Evolutionary conservation across 2,797 vertebrate species (phyloP), one percentile per base, ranked within the genome.

Genomic region (Falco cherrug): DNA sequence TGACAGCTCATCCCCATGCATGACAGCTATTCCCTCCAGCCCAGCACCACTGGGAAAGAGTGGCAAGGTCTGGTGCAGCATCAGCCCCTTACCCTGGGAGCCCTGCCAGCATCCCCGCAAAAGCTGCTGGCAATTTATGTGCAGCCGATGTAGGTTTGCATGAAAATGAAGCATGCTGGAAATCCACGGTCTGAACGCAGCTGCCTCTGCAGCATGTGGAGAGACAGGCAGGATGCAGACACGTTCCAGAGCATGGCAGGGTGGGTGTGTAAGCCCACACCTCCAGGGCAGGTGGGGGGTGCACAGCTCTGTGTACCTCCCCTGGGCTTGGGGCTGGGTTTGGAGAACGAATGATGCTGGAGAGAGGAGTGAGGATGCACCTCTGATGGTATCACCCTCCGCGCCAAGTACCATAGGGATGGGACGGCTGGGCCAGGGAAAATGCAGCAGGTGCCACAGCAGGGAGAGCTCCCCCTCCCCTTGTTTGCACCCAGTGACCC

Each of bases 121-220:
- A 95, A 95, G 93, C 94, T 70, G 85, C 68, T 14, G 50, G 76
- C 69, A 60, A 53, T 96, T 93, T 77, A 41, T 28, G 59, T 41
- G 53, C 11, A 31, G 69, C 63, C 3, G 31, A 83, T 54, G 78
- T 31, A 74, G 74, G 35, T 65, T 90, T 85, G 94, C 76, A 86
- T 75, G 75, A 86, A 81, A 95, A 93, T 84, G 59, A 95, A 89
- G 51, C 1, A 22, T 64, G 86, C 84, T 92, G 81, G 78, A 64
- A 93, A 85, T 63, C 39, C 35, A 48, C 0, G 2, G 22, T 78
- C 59, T 81, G 78, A 89, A 61, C 1, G 29, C 90, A 94, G 93
- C 85, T 93, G 80, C 79, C 67, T 93, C 92, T 92, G 95, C 93
- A 91, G 84, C 1, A 1, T 14, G 35, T 28, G 35, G 68, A 77